Conservation (phyloP, 2,113 vertebrate genomes). For the Phalacrocorax carbo region DNA sequence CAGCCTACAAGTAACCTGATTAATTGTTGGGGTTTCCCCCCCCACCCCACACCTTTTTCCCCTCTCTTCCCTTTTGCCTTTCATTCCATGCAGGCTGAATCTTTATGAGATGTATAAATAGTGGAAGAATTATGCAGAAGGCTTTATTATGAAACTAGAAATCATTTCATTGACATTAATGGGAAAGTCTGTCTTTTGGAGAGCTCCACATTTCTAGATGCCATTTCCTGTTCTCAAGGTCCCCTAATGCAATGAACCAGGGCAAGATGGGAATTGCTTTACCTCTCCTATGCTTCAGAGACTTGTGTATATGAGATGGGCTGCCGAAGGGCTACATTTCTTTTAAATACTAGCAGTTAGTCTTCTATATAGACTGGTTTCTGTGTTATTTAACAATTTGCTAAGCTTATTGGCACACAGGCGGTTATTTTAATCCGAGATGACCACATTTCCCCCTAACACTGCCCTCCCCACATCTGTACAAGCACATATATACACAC, state of each 20-base stretch:
- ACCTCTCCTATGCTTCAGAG: background rate
- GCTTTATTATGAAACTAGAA: slow-evolving; percentile 57
- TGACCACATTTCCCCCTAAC: background rate
- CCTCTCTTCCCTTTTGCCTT: background rate
- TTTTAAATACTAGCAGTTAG: background rate
- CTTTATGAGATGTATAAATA: slow-evolving; percentile 50
- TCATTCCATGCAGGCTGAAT: background rate
- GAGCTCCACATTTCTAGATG: slow-evolving; percentile 59
- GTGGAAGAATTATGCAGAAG: slow-evolving; percentile 50
- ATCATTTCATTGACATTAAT: slow-evolving; percentile 71
- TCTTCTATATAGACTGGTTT: background rate
- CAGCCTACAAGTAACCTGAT: background rate
- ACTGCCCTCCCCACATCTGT: background rate
- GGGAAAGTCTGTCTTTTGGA: slow-evolving; percentile 67
- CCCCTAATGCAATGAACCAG: slow-evolving; percentile 38
- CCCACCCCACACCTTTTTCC: background rate
- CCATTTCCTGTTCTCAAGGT: slow-evolving; percentile 49
- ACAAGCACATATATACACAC: background rate
- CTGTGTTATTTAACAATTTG: background rate
- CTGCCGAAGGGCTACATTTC: background rate
- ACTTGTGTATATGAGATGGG: background rate
- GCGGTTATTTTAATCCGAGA: background rate
- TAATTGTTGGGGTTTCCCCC: background rate
- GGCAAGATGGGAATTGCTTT: slow-evolving; percentile 24
- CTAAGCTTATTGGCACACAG: background rate